Evolutionary conservation across 2,113 vertebrate species (phyloP).

Genomic region (Macaca fascicularis): DNA sequence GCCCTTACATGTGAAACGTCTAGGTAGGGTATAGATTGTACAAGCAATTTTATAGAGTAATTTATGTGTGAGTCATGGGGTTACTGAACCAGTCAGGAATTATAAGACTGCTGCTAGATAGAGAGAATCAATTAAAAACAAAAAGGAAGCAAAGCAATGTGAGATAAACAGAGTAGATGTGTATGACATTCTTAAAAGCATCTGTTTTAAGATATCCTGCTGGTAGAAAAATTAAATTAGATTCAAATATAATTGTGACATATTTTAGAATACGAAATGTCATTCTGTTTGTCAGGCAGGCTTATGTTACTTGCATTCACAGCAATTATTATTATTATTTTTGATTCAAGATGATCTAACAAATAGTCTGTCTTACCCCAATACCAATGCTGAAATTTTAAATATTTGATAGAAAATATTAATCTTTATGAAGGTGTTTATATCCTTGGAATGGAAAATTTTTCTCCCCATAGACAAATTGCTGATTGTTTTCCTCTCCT

Average conservation of each 20-base stretch:
- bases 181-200: conserved; percentile 44
- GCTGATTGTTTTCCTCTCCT: not conserved
- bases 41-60: not conserved
- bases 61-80: conserved; percentile 54
- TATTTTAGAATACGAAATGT: conserved; percentile 53
- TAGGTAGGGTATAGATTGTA: not conserved
- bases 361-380: not conserved
- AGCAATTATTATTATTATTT: not conserved
- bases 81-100: conserved; percentile 51
- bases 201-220: conserved; percentile 52
- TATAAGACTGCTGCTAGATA: not conserved
- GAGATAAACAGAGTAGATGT: conserved; percentile 27
- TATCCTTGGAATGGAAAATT: not conserved
- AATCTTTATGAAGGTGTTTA: not conserved
- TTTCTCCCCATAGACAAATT: not conserved
- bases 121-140: conserved; percentile 35
- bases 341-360: not conserved
- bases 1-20: not conserved
- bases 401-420: not conserved
- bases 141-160: not conserved
- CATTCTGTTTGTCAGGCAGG: conserved; percentile 3
- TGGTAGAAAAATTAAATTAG: conserved; percentile 65
- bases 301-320: conserved; percentile 25
- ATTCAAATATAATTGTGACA: conserved; percentile 47
- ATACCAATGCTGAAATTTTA: not conserved